Evolutionary conservation across 2,797 vertebrate species (phyloP).

Genomic region (Microchirus variegatus): DNA sequence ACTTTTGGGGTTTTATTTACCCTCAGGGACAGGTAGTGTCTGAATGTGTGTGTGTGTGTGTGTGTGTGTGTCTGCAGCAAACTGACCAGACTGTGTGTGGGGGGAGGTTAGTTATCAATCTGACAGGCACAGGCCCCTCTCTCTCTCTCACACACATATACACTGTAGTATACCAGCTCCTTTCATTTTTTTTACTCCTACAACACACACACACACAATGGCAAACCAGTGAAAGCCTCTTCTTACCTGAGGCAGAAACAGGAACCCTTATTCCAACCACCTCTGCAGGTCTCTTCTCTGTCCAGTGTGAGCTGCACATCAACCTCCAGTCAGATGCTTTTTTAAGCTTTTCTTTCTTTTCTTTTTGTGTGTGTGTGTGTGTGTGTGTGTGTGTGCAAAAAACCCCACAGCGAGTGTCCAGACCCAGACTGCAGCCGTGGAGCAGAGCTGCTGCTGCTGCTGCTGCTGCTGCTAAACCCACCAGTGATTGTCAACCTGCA

Average conservation of each 20-base stretch:
- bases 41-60: background rate
- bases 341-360: background rate
- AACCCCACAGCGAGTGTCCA: no score
- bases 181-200: conserved; percentile 3
- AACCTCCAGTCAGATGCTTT: conserved; percentile 43
- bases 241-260: conserved; percentile 77
- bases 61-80: background rate
- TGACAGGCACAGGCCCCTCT: conserved; percentile 43
- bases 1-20: background rate
- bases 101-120: conserved; percentile 36
- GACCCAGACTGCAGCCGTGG: background rate
- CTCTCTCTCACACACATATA: no score
- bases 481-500: conserved; percentile 56
- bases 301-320: conserved; percentile 58
- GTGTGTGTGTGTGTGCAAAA: no score
- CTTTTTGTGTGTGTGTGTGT: no score
- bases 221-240: conserved; percentile 63
- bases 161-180: conserved; percentile 22
- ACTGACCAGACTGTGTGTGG: background rate
- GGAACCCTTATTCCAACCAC: conserved; percentile 71
- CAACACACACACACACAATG: conserved; percentile 48
- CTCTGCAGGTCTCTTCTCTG: conserved; percentile 55
- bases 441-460: no score
- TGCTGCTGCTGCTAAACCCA: no score
- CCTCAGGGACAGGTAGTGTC: background rate